These are phyloP conservation scores for Monochamus saltuarius DNA, from an alignment of 1,140 invertebrate species.

Conservation along the genomic window DNA sequence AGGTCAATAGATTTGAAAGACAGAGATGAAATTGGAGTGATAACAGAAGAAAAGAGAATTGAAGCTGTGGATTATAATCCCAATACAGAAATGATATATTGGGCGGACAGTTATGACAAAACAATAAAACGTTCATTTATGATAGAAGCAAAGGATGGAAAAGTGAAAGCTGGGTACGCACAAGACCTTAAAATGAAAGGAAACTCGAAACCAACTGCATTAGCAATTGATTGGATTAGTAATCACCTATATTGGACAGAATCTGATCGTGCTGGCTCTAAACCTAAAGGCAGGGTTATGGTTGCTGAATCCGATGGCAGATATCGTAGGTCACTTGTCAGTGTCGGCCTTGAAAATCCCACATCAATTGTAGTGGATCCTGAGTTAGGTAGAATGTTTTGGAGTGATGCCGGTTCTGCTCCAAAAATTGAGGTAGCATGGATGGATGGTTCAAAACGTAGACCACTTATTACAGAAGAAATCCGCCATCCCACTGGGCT, in stretches of 20 bases:
- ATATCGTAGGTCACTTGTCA: constrained; percentile 77
- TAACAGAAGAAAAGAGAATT: constrained; percentile 80
- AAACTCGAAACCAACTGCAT: constrained; percentile 75
- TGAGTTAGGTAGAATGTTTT: constrained; percentile 80
- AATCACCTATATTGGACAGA: constrained; percentile 96
- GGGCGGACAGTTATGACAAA: constrained; percentile 88
- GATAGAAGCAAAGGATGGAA: constrained; percentile 72
- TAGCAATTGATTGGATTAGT: constrained; percentile 90
- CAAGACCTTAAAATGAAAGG: constrained; percentile 86
- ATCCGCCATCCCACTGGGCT: constrained; percentile 85
- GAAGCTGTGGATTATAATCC: constrained; percentile 87
- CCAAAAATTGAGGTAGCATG: constrained; percentile 88
- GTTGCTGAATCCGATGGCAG: constrained; percentile 87
- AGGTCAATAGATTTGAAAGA: constrained; percentile 69
- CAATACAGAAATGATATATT: constrained; percentile 80
- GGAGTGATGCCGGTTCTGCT: constrained; percentile 81
- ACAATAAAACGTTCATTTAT: constrained; percentile 91
- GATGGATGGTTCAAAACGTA: constrained; percentile 92
- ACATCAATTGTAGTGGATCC: constrained; percentile 87
- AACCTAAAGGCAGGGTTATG: constrained; percentile 75
- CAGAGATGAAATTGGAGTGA: constrained; percentile 72
- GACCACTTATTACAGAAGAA: constrained; percentile 72
- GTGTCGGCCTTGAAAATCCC: constrained; percentile 73
- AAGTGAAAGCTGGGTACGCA: constrained; percentile 79
- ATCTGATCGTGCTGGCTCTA: constrained; percentile 71